phyloP scores from a whole-genome alignment of 2,888 invertebrate species.

The Stenodera caucasica region DNA sequence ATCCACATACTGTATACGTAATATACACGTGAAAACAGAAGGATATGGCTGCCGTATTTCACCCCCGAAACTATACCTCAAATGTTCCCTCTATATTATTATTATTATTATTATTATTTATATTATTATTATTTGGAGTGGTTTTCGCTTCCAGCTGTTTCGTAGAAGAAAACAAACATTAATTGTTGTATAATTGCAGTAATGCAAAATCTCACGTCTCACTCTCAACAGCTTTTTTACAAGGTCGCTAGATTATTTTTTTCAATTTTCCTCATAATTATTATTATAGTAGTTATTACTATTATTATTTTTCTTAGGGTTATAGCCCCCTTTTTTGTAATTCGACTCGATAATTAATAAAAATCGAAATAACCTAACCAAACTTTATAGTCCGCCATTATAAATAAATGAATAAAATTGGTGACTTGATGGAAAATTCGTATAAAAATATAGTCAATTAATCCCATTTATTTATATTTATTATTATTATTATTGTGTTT shows the following conservation, averaged over 20 bases:
- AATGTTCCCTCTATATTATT: neutral
- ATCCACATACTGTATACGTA: slow-evolving; percentile 3
- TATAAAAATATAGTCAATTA: neutral
- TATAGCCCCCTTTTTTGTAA: neutral
- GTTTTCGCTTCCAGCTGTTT: neutral
- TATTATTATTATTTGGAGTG: neutral
- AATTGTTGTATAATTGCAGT: neutral
- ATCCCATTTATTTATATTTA: neutral
- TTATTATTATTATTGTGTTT: neutral
- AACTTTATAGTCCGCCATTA: too few relatives aligned
- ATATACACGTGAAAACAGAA: slow-evolving; percentile 13
- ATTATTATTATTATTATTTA: too few relatives aligned
- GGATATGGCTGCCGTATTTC: slow-evolving; percentile 11
- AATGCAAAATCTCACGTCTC: neutral
- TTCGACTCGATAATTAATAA: neutral
- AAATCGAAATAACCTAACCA: neutral
- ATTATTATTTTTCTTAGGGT: too few relatives aligned
- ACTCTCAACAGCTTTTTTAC: neutral
- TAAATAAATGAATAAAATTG: neutral
- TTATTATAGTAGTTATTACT: neutral
- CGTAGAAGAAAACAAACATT: too few relatives aligned
- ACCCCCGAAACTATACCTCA: neutral
- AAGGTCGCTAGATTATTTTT: neutral
- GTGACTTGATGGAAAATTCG: neutral
- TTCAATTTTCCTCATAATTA: neutral